Evolutionary conservation across 2,888 invertebrate genomes (phyloP).

Genomic region (Ichneumon xanthorius): DNA sequence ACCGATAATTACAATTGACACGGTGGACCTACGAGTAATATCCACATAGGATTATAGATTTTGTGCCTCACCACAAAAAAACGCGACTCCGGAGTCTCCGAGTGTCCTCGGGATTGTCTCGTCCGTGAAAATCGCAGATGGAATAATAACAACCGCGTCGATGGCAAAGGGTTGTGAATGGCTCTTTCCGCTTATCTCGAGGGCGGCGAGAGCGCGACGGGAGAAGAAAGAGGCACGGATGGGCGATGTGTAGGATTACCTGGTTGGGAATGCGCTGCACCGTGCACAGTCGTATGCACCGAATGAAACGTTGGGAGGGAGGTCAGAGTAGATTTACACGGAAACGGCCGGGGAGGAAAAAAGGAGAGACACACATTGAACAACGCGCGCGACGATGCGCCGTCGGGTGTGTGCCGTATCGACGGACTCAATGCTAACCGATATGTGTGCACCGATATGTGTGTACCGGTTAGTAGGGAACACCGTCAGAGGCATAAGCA

Average conservation of each 20-base stretch:
- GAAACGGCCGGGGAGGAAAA: not conserved
- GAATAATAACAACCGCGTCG: conserved; percentile 15
- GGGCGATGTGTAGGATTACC: conserved; percentile 49
- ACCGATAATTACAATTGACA: not conserved
- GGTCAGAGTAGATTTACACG: not conserved
- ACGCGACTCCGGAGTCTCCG: not conserved
- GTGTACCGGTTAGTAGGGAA: not conserved
- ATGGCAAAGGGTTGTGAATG: conserved; percentile 15
- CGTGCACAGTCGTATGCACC: conserved; percentile 26
- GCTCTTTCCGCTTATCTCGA: conserved; percentile 21
- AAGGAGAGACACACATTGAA: conserved; percentile 37
- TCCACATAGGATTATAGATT: not conserved
- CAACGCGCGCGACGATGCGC: conserved; percentile 44
- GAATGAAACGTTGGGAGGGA: conserved; percentile 19
- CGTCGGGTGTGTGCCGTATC: conserved; percentile 29
- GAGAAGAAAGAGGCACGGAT: not conserved
- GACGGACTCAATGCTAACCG: conserved; percentile 29
- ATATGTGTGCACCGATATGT: not conserved
- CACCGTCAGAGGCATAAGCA: conserved; percentile 28
- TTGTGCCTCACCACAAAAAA: not conserved
- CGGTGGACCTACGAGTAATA: not conserved
- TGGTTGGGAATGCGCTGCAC: conserved; percentile 46
- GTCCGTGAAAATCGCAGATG: conserved; percentile 21
- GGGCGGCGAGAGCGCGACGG: not conserved
- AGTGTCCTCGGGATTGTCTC: not conserved